Percentiles rank a stretch among this genome's conserved stretches.
Conservation (phyloP, 2,888 invertebrate genomes). For the Leucoptera coffeella region DNA sequence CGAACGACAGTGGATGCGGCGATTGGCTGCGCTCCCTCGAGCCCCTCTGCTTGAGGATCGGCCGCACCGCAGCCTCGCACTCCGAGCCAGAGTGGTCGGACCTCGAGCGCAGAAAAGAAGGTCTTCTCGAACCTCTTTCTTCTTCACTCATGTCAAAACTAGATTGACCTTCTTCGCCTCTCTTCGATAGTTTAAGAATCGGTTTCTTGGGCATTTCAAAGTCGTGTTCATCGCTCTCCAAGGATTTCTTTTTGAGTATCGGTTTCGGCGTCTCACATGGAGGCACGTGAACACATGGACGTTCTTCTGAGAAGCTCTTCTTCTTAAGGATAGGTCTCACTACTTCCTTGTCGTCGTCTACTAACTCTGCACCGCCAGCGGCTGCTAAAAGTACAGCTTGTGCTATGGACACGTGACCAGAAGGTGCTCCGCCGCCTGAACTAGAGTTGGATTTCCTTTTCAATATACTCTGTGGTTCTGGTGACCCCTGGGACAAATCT, state of each 20-base stretch:
- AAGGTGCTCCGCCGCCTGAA: constrained; percentile 58
- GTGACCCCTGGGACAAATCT: constrained; percentile 56
- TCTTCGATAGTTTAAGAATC: constrained; percentile 69
- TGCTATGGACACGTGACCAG: constrained; percentile 62
- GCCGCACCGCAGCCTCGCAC: constrained; percentile 52
- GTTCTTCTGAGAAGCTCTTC: constrained; percentile 69
- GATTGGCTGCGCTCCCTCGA: constrained; percentile 56
- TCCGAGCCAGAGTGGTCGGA: constrained; percentile 51
- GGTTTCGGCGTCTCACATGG: constrained; percentile 58
- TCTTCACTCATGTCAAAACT: constrained; percentile 51
- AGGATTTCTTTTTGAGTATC: constrained; percentile 82
- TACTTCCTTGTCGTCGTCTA: constrained; percentile 51
- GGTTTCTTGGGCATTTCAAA: constrained; percentile 69
- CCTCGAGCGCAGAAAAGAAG: constrained; percentile 50
- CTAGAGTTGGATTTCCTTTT: constrained; percentile 72
- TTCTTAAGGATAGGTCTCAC: constrained; percentile 79
- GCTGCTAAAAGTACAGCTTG: constrained; percentile 61
- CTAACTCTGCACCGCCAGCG: constrained; percentile 52
- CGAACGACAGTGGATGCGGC: constrained; percentile 59
- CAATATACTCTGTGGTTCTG: constrained; percentile 72
- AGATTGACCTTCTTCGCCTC: constrained; percentile 56
- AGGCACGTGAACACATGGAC: constrained; percentile 32
- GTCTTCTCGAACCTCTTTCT: constrained; percentile 48
- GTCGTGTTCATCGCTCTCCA: constrained; percentile 67
- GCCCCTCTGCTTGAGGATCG: constrained; percentile 60